Base-by-base conservation (phyloP, 2,888 invertebrate genomes). In the Idaea straminata region DNA sequence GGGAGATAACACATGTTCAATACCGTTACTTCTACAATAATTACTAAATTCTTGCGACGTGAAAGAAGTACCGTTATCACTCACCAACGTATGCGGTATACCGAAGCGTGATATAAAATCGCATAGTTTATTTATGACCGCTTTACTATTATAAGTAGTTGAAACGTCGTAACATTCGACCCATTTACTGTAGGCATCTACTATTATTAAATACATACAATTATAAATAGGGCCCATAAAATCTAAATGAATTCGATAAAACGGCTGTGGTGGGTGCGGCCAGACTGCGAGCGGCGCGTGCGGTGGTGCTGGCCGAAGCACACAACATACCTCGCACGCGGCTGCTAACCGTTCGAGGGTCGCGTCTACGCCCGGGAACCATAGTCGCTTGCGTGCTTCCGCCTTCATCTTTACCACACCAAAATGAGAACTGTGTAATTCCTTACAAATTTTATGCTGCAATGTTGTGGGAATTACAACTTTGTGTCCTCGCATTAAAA, bases 321-420 rank as follows among this genome's bases (percentile, higher is more conserved):
- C 68, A 25, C 34, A 15, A 57, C 72, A 71, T 2, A 69, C 61
- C 6, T 65, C 68, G 61, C 73, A 72, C n/a, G 63, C 16, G 4
- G 61, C 38, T 61, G 70, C 66, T 64, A 70, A 61, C 5, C 16
- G 38, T 65, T 72, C 70, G 4, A 72, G 35, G 25, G 60, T 64
- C 15, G 63, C 59, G 62, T 74, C 74, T 15, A 76, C 67, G 6
- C 69, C 72, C 57, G 77, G 74, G 57, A 73, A 77, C 75, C 77
- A 76, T 58, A 77, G 67, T 10, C 25, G 25, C 25, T 76, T 66
- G 1, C 77, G 68, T 6, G 74, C 75, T 66, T 76, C 75, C 5
- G 73, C 70, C 68, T 77, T 78, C 1, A 67, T 75, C 66, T 77
- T 77, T 0, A 75, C 72, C 10, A 77, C 73, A 0, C 77, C 76